Conservation (phyloP, 1,140 invertebrate species). For the Pseudomyrmex flavicornis region DNA sequence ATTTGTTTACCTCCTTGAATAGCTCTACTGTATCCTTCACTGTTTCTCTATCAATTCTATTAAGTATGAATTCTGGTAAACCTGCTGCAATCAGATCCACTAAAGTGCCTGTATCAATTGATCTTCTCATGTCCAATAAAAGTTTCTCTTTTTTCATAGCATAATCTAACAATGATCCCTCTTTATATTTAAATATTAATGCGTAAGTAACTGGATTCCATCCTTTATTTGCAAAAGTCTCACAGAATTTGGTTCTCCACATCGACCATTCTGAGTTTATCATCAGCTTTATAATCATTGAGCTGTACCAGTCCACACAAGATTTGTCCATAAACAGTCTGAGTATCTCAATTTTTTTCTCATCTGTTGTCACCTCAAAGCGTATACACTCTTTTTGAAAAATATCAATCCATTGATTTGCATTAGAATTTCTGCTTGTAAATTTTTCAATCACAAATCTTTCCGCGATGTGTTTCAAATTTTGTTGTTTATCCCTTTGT, state of each 20-base stretch:
- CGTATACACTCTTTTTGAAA: too few relatives aligned
- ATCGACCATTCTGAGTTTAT: not conserved
- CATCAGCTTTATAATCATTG: slow-evolving; percentile 13
- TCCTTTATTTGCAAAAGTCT: slow-evolving; percentile 13
- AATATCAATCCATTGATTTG: too few relatives aligned
- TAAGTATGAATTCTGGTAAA: slow-evolving; percentile 18
- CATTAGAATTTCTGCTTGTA: too few relatives aligned
- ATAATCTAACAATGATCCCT: slow-evolving; percentile 1
- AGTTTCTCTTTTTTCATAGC: slow-evolving; percentile 17
- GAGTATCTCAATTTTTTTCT: too few relatives aligned
- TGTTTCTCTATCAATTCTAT: slow-evolving; percentile 41
- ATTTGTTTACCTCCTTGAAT: not conserved
- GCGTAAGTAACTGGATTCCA: slow-evolving; percentile 23
- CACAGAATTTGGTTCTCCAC: slow-evolving; percentile 10
- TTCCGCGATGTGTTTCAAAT: too few relatives aligned
- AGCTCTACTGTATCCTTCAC: not conserved
- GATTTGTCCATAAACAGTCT: too few relatives aligned
- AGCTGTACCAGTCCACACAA: not conserved
- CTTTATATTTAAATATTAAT: slow-evolving; percentile 2
- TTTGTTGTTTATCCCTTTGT: too few relatives aligned
- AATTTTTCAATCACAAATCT: too few relatives aligned
- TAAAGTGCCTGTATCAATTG: not conserved
- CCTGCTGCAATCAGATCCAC: slow-evolving; percentile 16
- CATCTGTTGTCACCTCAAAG: too few relatives aligned
- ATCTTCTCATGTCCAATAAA: slow-evolving; percentile 14